Evolutionary conservation across 2,113 vertebrate species (phyloP).

Genomic region (Pteruthius melanotis): DNA sequence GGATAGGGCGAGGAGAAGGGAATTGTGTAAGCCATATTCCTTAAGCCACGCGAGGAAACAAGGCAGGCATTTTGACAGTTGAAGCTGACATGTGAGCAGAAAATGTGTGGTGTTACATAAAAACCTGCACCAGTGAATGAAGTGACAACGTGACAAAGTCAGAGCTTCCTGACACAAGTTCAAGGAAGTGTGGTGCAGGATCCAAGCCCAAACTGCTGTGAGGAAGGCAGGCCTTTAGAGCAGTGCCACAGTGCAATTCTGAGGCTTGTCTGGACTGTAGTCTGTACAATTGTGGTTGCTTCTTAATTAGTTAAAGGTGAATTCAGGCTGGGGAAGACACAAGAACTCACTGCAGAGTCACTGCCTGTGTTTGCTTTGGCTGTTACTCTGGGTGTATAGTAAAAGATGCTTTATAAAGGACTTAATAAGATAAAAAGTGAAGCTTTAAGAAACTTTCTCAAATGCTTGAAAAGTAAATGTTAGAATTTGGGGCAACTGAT

Average conservation of each 20-base stretch:
- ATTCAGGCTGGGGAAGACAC: background rate
- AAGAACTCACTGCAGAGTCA: background rate
- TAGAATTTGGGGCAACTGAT: background rate
- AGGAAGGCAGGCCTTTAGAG: background rate
- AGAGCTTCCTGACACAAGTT: background rate
- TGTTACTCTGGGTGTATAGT: rapidly evolving
- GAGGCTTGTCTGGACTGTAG: background rate
- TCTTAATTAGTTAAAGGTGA: background rate
- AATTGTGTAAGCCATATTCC: background rate
- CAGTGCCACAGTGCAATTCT: background rate
- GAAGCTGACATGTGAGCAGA: background rate
- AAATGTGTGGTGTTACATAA: background rate
- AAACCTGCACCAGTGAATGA: background rate
- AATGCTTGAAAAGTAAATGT: background rate
- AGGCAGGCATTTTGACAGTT: background rate
- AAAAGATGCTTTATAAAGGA: background rate
- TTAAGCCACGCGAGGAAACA: background rate
- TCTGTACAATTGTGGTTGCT: background rate
- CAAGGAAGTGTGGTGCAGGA: background rate
- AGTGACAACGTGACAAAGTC: background rate
- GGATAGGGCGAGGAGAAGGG: background rate
- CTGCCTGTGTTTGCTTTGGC: background rate
- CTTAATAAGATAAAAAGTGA: background rate
- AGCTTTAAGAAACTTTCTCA: background rate
- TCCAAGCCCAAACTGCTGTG: background rate